phyloP scores from a whole-genome alignment of 2,888 invertebrate genomes.

The Anthrax anthrax region DNA sequence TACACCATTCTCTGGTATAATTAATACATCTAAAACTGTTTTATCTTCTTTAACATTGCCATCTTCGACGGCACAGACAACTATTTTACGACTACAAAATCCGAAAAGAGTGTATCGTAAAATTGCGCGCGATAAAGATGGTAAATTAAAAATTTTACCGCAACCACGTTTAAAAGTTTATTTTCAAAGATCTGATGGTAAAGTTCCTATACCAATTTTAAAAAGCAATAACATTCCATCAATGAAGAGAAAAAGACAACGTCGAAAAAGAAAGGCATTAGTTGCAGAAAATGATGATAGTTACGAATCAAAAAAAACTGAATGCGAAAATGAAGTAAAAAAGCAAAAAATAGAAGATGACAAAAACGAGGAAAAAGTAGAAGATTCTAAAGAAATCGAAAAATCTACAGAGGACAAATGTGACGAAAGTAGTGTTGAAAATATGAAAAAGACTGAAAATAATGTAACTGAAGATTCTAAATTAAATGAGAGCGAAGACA shows the following conservation, averaged over 20 bases:
- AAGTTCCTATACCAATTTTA: conserved; percentile 11
- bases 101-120: not conserved
- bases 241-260: conserved; percentile 4
- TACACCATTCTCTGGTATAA: not conserved
- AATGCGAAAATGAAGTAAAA: not conserved
- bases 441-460: not conserved
- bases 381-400: not conserved
- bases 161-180: conserved; percentile 9
- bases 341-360: not conserved
- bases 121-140: conserved; percentile 6
- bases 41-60: not conserved
- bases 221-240: conserved; percentile 1
- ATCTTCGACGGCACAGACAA: not conserved
- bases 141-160: conserved; percentile 10
- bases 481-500: not conserved
- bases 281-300: not conserved
- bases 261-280: not conserved
- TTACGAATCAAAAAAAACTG: not conserved
- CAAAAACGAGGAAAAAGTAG: not conserved
- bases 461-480: not conserved
- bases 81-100: not conserved
- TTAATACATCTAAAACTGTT: too few species aligned
- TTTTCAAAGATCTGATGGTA: conserved; percentile 9
- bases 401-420: not conserved
- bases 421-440: not conserved